Conservation (phyloP, 2,888 invertebrate genomes). For the Cecidostiba fungosa region DNA sequence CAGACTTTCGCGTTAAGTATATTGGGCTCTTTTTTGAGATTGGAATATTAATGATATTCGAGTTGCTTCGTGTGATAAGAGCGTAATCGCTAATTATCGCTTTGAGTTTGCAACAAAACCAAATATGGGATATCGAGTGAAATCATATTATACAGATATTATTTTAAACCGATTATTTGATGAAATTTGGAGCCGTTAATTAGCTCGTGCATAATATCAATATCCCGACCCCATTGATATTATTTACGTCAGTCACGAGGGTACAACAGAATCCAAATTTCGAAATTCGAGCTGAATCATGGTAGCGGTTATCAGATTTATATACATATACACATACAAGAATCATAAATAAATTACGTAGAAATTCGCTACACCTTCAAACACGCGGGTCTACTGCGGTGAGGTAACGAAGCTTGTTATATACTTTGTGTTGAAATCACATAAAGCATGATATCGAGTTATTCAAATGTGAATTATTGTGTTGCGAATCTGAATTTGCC, state of each 20-base stretch:
- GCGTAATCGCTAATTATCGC: too few species aligned
- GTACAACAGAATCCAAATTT: neutral
- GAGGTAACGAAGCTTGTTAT: conserved; percentile 19
- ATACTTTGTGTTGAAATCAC: neutral
- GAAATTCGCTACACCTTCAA: neutral
- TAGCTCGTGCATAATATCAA: neutral
- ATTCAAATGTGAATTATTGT: conserved; percentile 49
- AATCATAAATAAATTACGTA: neutral
- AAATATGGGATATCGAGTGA: too few species aligned
- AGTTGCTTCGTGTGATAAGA: too few species aligned
- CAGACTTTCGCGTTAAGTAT: too few species aligned
- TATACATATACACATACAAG: too few species aligned
- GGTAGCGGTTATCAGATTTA: neutral
- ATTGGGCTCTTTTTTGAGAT: too few species aligned
- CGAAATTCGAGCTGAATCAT: neutral
- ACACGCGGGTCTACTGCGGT: neutral
- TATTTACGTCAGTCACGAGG: neutral
- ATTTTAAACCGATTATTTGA: neutral
- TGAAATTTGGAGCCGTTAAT: neutral
- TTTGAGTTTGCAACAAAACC: too few species aligned
- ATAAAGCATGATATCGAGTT: conserved; percentile 23
- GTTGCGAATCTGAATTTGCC: neutral
- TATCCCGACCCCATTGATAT: too few species aligned
- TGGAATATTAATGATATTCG: too few species aligned
- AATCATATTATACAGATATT: too few species aligned